Evolutionary conservation across 2,113 vertebrate genomes (phyloP), one percentile per base, ranked within the genome.

Genomic region (Nerophis ophidion): DNA sequence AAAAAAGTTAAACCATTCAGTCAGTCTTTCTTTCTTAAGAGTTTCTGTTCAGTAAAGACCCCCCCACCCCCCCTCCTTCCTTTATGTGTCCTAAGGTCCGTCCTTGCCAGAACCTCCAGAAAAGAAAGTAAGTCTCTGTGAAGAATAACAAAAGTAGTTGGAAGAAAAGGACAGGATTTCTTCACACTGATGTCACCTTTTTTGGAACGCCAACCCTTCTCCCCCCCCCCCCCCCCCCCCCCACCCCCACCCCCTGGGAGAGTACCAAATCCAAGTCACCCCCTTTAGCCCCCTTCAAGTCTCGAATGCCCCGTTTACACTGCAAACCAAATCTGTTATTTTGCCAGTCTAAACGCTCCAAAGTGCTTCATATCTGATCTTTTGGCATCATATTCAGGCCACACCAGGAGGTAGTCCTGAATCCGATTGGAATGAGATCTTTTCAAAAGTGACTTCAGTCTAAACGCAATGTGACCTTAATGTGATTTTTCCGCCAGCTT

Each of bases 111-210:
- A 75, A 69, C 64, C 47, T 68, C 74, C 17, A 11, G 33, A 1
- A 34, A 69, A 52, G 71, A 77, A 75, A 81, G 80, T 68, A 65
- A 75, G 65, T 44, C 40, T 44, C 40, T 78, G 74, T 66, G 70
- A 82, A 81, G 76, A 79, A 76, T 65, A 82, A 85, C 81, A 87
- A 85, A 82, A 81, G 81, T 50, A 70, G 34, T 46, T 67, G 75
- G 74, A 80, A 81, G 76, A 80, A 82, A 81, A 80, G 35, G 53
- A 40, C 35, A 56, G 11, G 40, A 56, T 56, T 42, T 16, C 36
- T 56, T 9, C 8, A 8, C 36, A 13, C 35, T 55, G 53, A 55
- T 17, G 53, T 55, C 53, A 55, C 35, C 53, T 17, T 48, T 48
- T n/a, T n/a, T 55, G 38, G 38, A 40, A 40, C 7, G 9, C 17